A percentile compares a stretch with the other conserved stretches of the same genome.
Evolutionary conservation across 2,113 vertebrate genomes (phyloP).

Genomic region (Onychorhynchus coronatus): DNA sequence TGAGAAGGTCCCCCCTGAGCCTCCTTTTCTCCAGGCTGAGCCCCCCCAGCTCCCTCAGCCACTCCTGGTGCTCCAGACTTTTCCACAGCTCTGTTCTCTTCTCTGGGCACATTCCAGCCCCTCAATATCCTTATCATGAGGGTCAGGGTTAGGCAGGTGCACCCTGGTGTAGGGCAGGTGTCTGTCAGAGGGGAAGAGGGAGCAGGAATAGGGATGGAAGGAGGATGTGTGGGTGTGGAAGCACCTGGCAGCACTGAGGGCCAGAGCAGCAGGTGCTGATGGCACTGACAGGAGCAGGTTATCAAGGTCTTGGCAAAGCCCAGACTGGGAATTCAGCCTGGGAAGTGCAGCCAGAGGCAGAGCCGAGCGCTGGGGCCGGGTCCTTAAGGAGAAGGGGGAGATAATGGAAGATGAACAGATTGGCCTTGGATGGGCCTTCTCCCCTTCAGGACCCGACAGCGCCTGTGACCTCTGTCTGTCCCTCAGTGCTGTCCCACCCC

Average conservation of each 20-base stretch:
- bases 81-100: not conserved
- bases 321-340: not conserved
- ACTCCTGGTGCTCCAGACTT: accelerated
- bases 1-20: not conserved
- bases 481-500: not conserved
- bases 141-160: not conserved
- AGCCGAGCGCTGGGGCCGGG: not conserved
- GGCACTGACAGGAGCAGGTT: not conserved
- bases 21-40: not conserved
- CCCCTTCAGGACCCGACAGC: not conserved
- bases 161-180: accelerated
- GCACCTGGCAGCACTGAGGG: not conserved
- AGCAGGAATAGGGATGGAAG: accelerated
- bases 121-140: not conserved
- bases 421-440: not conserved
- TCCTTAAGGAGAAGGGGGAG: not conserved
- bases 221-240: too few species aligned
- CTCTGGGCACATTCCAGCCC: not conserved
- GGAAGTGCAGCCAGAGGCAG: not conserved
- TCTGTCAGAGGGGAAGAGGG: not conserved
- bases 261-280: not conserved
- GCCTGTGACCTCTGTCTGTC: not conserved
- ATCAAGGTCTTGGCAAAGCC: not conserved
- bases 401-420: not conserved
- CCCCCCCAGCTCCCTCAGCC: not conserved